phyloP scores from a whole-genome alignment of 2,797 vertebrate species.

The Pagetopsis macropterus region DNA sequence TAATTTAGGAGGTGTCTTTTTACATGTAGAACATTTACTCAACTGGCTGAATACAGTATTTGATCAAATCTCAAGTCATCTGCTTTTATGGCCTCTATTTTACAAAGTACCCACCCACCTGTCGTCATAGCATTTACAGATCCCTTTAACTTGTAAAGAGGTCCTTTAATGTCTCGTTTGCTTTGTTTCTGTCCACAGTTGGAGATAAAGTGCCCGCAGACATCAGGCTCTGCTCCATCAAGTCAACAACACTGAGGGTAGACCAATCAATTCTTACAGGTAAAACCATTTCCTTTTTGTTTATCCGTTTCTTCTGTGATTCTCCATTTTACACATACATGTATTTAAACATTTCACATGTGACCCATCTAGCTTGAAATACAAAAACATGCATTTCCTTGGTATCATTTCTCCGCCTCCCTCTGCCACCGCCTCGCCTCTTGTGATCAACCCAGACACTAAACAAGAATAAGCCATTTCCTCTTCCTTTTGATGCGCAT shows the following conservation, averaged over 20 bases:
- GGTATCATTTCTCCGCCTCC: neutral
- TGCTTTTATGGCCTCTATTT: neutral
- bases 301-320: neutral
- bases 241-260: constrained; percentile 96
- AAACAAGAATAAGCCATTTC: constrained; percentile 5
- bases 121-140: constrained; percentile 1
- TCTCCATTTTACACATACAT: neutral
- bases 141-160: constrained; percentile 27
- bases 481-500: constrained; percentile 15
- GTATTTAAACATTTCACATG: neutral
- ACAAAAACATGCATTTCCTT: neutral
- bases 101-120: constrained; percentile 8
- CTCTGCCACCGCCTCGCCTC: neutral
- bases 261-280: constrained; percentile 99
- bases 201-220: constrained; percentile 99
- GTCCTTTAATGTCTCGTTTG: constrained; percentile 27
- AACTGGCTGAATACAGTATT: neutral
- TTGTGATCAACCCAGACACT: constrained; percentile 14
- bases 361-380: neutral
- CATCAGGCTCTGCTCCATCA: constrained; percentile 96
- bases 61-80: neutral
- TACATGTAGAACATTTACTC: neutral
- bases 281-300: constrained; percentile 62
- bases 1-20: neutral
- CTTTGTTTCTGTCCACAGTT: constrained; percentile 83